Base-by-base conservation (phyloP, 2,888 invertebrate genomes). In the Pyrrhia umbra region DNA sequence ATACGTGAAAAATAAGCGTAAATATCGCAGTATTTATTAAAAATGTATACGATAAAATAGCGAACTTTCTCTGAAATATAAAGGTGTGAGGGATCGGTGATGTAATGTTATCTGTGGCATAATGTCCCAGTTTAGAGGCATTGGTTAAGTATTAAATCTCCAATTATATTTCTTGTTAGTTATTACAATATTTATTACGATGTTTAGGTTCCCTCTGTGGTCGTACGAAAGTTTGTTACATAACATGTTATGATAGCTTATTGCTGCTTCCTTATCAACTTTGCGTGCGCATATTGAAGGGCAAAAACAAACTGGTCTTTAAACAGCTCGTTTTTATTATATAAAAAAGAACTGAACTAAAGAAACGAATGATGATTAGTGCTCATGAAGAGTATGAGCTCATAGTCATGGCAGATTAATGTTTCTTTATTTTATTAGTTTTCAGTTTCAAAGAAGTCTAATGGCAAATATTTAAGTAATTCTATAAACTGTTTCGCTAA, bases 281-380 rank as follows among this genome's bases (percentile, higher is more conserved):
- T 50, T 73, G 69, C 67, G 54, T 65, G 43, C 42, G 50, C 46
- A 70, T 54, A 27, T 34, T 45, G 50, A 61, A 65, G 57, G 59
- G 52, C 52, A 58, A 65, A 61, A 63, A 66, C 59, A 75, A 64
- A 55, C 62, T 40, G 23, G 23, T 6, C 10, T 27, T 52, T 39
- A 20, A 20, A 39, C 39, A 39, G 10, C 27, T 9, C 2, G 2
- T 9, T 30, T 30, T 8, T 30, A 13, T 30, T 30, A 10, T 13
- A 10, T 30, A 2, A 13, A 27, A 9, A 2, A 27, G n/a, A n/a
- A n/a, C n/a, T n/a, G n/a, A 23, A 6, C 2, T 23, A 4, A 23
- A 23, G 3, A 23, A 23, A 23, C 6, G 23, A 23, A 6, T 23
- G 3, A 23, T 23, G 23, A 23, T 23, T 23, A 23, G n/a, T n/a